Evolutionary conservation across 2,113 vertebrate species (phyloP).

Genomic region (Callipepla squamata): DNA sequence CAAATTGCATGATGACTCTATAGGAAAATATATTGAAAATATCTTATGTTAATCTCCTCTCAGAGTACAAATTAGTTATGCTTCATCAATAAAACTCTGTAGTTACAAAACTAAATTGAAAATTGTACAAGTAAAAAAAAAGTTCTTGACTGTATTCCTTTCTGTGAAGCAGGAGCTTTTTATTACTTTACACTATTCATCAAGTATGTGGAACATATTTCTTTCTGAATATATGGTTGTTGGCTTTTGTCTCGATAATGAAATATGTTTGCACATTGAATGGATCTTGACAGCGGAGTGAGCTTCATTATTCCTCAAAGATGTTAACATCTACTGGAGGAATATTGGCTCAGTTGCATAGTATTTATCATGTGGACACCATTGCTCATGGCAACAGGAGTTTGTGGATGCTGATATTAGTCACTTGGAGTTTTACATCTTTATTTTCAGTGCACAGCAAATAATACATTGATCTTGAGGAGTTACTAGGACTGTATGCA

Average conservation of each 20-base stretch:
- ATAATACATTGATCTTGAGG: background rate
- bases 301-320: slow-evolving; percentile 33
- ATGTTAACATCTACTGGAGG: background rate
- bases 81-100: background rate
- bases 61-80: slow-evolving; percentile 13
- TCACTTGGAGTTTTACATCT: background rate
- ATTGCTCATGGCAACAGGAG: background rate
- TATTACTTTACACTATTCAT: background rate
- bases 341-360: fast-evolving
- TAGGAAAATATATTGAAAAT: slow-evolving; percentile 13
- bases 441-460: background rate
- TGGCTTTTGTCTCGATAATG: slow-evolving; percentile 41
- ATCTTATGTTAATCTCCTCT: background rate
- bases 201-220: background rate
- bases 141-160: slow-evolving; percentile 2
- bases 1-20: background rate
- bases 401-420: background rate
- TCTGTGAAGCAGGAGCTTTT: slow-evolving; percentile 15
- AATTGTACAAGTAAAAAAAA: background rate
- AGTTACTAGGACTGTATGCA: background rate
- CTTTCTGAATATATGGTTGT: background rate
- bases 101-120: background rate
- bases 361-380: slow-evolving; percentile 17
- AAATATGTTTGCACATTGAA: background rate
- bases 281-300: background rate